A percentile compares a stretch with the other conserved stretches of the same genome.
Evolutionary conservation across 2,888 invertebrate genomes (phyloP).

Genomic region (Torymus tubicola): DNA sequence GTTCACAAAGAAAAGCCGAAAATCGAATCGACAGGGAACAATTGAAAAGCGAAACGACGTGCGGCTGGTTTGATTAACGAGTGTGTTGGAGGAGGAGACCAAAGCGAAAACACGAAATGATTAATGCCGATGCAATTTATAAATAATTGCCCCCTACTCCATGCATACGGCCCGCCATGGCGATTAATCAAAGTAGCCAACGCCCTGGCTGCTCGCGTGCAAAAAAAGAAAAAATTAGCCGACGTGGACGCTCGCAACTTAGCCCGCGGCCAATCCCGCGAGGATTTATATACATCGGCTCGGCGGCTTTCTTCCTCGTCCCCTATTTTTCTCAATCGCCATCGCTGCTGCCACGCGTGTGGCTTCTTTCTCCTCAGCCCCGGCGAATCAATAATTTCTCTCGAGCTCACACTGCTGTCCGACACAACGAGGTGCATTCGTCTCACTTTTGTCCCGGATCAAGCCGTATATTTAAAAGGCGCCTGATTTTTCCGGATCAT

Average conservation of each 20-base stretch:
- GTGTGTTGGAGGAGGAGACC: background rate
- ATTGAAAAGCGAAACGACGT: conserved; percentile 1
- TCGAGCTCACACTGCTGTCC: background rate
- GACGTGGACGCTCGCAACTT: background rate
- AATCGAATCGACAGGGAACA: too few relatives aligned
- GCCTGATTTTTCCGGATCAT: background rate
- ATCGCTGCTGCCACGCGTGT: background rate
- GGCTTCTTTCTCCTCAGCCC: background rate
- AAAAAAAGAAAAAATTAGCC: conserved; percentile 31
- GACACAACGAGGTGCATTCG: background rate
- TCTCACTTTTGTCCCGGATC: conserved; percentile 16
- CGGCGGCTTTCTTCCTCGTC: background rate
- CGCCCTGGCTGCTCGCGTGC: background rate
- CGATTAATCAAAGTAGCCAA: conserved; percentile 41
- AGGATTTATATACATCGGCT: conserved; percentile 24
- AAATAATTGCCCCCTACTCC: conserved; percentile 23
- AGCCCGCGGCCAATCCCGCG: background rate
- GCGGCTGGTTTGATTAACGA: conserved; percentile 32
- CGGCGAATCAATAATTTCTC: conserved; percentile 30
- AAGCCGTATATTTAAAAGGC: too few relatives aligned
- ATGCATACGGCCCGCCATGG: background rate
- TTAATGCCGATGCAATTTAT: conserved; percentile 41
- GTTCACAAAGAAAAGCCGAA: too few relatives aligned
- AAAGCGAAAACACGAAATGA: conserved; percentile 13
- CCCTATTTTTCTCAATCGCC: conserved; percentile 35